Evolutionary conservation across 2,888 invertebrate species (phyloP), one percentile per base, ranked within the genome.

Genomic region (Yponomeuta sedellus): DNA sequence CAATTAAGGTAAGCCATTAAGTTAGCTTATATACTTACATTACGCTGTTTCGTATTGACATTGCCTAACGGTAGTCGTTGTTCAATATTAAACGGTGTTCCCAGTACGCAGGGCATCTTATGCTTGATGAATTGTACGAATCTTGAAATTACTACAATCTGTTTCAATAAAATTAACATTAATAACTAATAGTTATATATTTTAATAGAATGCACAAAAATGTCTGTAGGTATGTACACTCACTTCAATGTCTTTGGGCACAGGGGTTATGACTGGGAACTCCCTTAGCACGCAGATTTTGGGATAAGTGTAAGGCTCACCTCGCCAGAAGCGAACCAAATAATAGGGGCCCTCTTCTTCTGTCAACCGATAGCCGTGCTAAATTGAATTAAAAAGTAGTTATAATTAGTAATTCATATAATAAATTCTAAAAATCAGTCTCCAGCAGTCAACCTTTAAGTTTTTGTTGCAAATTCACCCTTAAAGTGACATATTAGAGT

Each of bases 291-390:
- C 74, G 72, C 90, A 91, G 68, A 80, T 71, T 66, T 81, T 80
- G 16, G 90, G 90, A 67, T 91, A 91, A 3, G 83, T 86, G 64
- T 90, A 69, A 0, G 88, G 84, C 34, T 88, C 88, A 10, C 91
- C 91, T 25, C 87, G 82, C 90, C 90, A 91, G 72, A 91, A 91
- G 61, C 82, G 77, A 8, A 91, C 73, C 12, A 77, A 70, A 68
- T 85, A 88, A 70, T 86, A 87, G 0, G 77, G 62, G 67, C 72
- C 66, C 68, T 86, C 87, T 61, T 79, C 77, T 69, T 89, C 88
- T 0, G 89, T 85, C 64, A 91, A 68, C 22, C 90, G 78, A 70
- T 91, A 91, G 56, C 90, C 90, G 68, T 91, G 90, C 90, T 91
- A 64, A n/a, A n/a, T 39, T 66, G 68, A 57, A 64, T 62, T 34